phyloP scores from a whole-genome alignment of 2,797 vertebrate genomes.

The Acanthurus lineatus region DNA sequence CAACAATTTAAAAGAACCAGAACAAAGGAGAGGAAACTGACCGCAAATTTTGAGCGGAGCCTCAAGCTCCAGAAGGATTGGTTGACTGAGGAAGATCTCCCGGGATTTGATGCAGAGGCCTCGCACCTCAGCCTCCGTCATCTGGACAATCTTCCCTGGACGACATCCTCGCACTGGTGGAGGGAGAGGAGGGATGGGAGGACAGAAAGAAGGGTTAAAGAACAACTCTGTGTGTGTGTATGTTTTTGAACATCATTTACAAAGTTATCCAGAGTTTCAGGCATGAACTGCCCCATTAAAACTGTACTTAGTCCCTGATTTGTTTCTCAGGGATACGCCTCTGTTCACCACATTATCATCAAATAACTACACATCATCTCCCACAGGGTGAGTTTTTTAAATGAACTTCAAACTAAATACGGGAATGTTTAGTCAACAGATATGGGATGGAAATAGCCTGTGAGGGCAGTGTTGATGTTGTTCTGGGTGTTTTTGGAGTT shows the following conservation, averaged over 20 bases:
- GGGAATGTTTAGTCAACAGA: conserved; percentile 57
- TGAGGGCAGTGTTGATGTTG: conserved; percentile 34
- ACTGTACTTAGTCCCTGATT: too few species aligned
- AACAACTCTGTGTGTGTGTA: background rate
- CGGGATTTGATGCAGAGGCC: conserved; percentile 98
- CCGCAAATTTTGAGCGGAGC: conserved; percentile 98
- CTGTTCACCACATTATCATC: background rate
- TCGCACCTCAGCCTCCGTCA: conserved; percentile 98
- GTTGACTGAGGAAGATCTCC: conserved; percentile 99
- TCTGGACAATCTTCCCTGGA: conserved; percentile 98
- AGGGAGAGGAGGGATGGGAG: background rate
- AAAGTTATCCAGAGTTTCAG: background rate
- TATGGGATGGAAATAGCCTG: conserved; percentile 43
- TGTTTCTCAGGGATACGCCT: background rate
- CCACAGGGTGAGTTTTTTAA: conserved; percentile 1
- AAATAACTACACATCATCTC: background rate
- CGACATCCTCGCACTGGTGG: conserved; percentile 96
- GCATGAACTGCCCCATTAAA: too few species aligned
- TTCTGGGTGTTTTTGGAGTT: conserved; percentile 44
- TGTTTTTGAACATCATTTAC: background rate
- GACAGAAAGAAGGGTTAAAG: background rate
- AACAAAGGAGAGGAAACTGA: conserved; percentile 71
- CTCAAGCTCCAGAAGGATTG: conserved; percentile 98
- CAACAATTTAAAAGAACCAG: background rate
- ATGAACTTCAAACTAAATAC: conserved; percentile 45